phyloP scores from a whole-genome alignment of 2,888 invertebrate genomes.

The Halocaridina rubra region DNA sequence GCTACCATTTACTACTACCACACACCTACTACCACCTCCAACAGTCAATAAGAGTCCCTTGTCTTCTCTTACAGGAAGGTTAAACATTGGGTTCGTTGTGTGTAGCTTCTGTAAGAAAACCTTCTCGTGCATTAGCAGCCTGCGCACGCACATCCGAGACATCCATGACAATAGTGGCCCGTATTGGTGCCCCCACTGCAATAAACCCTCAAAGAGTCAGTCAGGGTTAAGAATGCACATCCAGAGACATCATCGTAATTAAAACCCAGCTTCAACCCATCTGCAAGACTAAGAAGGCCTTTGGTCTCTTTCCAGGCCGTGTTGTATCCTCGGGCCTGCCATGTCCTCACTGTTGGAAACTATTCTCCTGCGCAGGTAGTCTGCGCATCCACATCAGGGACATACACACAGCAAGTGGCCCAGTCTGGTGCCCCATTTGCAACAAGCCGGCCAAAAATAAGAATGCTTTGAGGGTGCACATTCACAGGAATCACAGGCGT shows the following conservation, averaged over 20 bases:
- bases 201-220: slow-evolving; percentile 63
- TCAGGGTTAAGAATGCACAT: slow-evolving; percentile 64
- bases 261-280: slow-evolving; percentile 46
- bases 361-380: slow-evolving; percentile 64
- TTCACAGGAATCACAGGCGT: slow-evolving; percentile 64
- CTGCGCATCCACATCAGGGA: slow-evolving; percentile 64
- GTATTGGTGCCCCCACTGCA: slow-evolving; percentile 63
- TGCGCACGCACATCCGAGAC: slow-evolving; percentile 63
- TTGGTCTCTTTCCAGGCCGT: slow-evolving; percentile 64
- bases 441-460: slow-evolving; percentile 64
- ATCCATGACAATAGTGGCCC: slow-evolving; percentile 64
- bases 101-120: slow-evolving; percentile 64
- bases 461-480: slow-evolving; percentile 63
- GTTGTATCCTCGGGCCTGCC: slow-evolving; percentile 63
- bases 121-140: slow-evolving; percentile 64
- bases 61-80: slow-evolving; percentile 63
- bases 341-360: slow-evolving; percentile 64
- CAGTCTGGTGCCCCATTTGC: slow-evolving; percentile 64
- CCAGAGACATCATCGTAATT: slow-evolving; percentile 63
- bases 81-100: slow-evolving; percentile 64
- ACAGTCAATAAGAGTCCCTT: slow-evolving; percentile 60
- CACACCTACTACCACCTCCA: slow-evolving; percentile 50
- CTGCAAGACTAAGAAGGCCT: slow-evolving; percentile 61
- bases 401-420: slow-evolving; percentile 63
- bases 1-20: slow-evolving; percentile 35